These are phyloP conservation scores for Gasteruption jaculator DNA, from an alignment of 2,888 invertebrate species.

Conservation along the genomic window DNA sequence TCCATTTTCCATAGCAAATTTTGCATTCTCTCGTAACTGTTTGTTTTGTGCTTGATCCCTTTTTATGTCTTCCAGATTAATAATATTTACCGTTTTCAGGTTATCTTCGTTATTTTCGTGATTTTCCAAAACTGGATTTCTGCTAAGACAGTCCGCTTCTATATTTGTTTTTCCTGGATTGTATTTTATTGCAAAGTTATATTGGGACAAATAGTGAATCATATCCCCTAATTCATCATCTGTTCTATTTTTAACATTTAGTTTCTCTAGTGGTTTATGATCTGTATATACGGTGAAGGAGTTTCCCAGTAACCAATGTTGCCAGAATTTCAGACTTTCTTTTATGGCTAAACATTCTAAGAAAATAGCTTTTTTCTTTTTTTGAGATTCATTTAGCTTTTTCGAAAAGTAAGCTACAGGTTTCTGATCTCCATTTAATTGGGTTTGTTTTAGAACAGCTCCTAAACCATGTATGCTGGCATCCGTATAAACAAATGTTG, in stretches of 20 bases:
- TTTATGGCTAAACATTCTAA: slow-evolving; percentile 17
- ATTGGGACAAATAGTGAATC: slow-evolving; percentile 19
- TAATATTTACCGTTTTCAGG: slow-evolving; percentile 13
- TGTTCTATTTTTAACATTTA: slow-evolving; percentile 20
- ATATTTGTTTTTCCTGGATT: slow-evolving; percentile 11
- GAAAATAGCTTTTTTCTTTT: slow-evolving; percentile 17
- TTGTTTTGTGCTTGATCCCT: slow-evolving; percentile 11
- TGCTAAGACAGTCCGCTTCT: slow-evolving; percentile 18
- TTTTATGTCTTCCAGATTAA: slow-evolving; percentile 5
- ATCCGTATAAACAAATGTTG: slow-evolving; percentile 18
- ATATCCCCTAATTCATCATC: slow-evolving; percentile 12
- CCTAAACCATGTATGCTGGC: slow-evolving; percentile 11
- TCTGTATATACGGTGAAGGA: slow-evolving; percentile 10
- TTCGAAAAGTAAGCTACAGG: slow-evolving; percentile 12
- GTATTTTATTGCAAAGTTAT: slow-evolving; percentile 18
- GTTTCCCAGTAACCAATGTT: slow-evolving; percentile 14
- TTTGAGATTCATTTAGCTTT: slow-evolving; percentile 16
- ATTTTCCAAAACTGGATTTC: slow-evolving; percentile 24
- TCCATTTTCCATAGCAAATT: no score
- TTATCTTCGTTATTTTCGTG: slow-evolving; percentile 17
- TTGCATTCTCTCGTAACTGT: no score
- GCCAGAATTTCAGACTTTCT: slow-evolving; percentile 12
- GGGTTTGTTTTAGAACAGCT: slow-evolving; percentile 15
- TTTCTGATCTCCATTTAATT: slow-evolving; percentile 14
- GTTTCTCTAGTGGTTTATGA: slow-evolving; percentile 20